Conservation (phyloP, 92 coral and sea anemone genomes). For the Virgularia gustaviana region DNA sequence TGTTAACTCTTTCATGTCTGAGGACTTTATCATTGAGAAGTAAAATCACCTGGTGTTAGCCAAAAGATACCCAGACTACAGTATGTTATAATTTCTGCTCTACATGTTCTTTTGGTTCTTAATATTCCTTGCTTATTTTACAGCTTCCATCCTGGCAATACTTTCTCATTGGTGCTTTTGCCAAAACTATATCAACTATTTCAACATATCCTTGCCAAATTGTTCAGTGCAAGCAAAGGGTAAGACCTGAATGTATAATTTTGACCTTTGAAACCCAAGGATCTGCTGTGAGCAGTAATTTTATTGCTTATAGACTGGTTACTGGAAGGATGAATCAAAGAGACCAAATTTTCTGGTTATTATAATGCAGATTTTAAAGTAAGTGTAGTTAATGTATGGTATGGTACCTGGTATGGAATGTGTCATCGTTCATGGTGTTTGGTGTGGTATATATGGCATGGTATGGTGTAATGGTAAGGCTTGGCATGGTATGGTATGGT, state of each 20-base stretch:
- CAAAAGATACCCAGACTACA: no score
- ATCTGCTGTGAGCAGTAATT: neutral
- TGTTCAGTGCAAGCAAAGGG: constrained; percentile 97
- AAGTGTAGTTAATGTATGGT: constrained; percentile 13
- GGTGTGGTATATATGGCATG: no score
- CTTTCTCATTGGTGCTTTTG: constrained; percentile 84
- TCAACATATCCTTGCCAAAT: constrained; percentile 88
- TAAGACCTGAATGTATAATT: constrained; percentile 31
- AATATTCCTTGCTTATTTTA: no score
- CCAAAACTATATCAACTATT: constrained; percentile 91
- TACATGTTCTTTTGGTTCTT: no score
- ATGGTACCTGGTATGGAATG: no score
- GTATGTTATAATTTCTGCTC: no score
- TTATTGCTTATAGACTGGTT: constrained; percentile 63
- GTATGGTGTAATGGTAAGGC: no score
- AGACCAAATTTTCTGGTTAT: constrained; percentile 69
- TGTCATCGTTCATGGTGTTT: no score
- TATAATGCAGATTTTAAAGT: constrained; percentile 75
- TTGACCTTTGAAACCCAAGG: neutral
- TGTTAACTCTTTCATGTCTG: no score
- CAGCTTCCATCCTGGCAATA: constrained; percentile 55
- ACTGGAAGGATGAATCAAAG: constrained; percentile 52
- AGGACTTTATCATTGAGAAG: no score
- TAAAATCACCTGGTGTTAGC: no score
- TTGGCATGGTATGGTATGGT: neutral